Base-by-base conservation (phyloP, 2,113 vertebrate genomes). In the Plectropomus leopardus region DNA sequence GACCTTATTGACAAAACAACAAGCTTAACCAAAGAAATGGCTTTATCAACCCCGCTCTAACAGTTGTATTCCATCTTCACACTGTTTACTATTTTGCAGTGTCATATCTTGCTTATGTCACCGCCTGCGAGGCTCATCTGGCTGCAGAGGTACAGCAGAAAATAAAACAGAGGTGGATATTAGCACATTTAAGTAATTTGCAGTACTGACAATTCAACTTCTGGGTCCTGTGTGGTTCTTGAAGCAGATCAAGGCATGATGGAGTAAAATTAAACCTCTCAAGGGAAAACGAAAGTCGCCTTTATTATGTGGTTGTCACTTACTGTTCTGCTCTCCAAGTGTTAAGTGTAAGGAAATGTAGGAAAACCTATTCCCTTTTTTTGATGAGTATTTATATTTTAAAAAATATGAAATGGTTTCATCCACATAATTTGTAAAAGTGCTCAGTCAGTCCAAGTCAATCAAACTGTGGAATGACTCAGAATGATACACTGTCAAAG, bases 231-330 rank as follows among this genome's bases (percentile, higher is more conserved):
- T 64, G 51, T 11, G 3, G 26, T 42, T 47, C 16, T 68, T 63
- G n/a, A 50, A 71, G 30, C 32, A 50, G 28, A 66, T 74, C 21
- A 68, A 63, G 63, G 14, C 23, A 45, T 26, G 34, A 59, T 53
- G 7, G 28, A 63, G 55, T 16, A 1, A 63, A 76, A 70, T 71
- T 51, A 57, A 71, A 23, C 63, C 64, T 40, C 70, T 71, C 68
- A 42, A 63, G 58, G 40, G 36, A 67, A 70, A 70, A 70, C 1
- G 0, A 44, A 55, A 71, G 28, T 28, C 11, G 26, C 4, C 40
- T 63, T 57, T 7, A 36, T 68, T 65, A 65, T 72, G 11, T 57
- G 21, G 11, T 61, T 68, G 48, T 67, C 72, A 85, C 61, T 32
- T 40, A 51, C 2, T 61, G 42, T 32, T 16, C 34, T 23, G 23